Base-by-base conservation (phyloP, 2,113 vertebrate species). In the Calidris pugnax region DNA sequence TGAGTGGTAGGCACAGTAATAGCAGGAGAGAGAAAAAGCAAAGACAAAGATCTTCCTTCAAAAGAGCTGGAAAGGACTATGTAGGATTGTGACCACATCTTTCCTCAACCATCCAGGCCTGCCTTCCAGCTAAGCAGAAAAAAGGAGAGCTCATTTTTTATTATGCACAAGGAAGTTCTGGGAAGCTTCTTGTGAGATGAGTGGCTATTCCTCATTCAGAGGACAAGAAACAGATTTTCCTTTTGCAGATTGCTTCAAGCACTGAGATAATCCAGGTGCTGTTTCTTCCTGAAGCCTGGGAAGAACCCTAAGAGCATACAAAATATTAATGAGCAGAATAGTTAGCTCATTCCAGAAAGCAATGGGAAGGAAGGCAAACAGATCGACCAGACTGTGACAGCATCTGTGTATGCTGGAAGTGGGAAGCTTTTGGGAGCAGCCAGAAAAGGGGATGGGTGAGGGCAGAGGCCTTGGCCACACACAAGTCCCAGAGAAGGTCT, bases 31-130 rank as follows among this genome's bases (percentile, higher is more conserved):
- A 90, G 60, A 89, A 93, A 92, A 96, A 91, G 59, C 67, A 90
- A 75, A 84, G 87, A 96, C 80, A 93, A 95, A 93, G 57, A 82
- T 76, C 91, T 76, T 95, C 73, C 95, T 96, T 93, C 81, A 95
- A 94, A 96, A 94, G 80, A 85, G 57, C 48, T 91, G 87, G 89
- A 96, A 92, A 89, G 77, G 81, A 84, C 93, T 95, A 93, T 85
- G 93, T 41, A 91, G 91, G 87, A 87, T 72, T 89, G 91, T 96
- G 95, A 95, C 83, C 53, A 79, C 69, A 87, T 95, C 85, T 95
- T 93, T 79, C 87, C 91, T 91, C 89, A 96, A 47, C 66, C 57
- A 69, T 72, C 27, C 57, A 82, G 66, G 48, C 43, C 69, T 1
- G 43, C 51, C 86, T 91, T 91, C 48, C 69, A 87, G 67, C 73